Conservation (phyloP, 2,113 vertebrate genomes). For the Cariama cristata region DNA sequence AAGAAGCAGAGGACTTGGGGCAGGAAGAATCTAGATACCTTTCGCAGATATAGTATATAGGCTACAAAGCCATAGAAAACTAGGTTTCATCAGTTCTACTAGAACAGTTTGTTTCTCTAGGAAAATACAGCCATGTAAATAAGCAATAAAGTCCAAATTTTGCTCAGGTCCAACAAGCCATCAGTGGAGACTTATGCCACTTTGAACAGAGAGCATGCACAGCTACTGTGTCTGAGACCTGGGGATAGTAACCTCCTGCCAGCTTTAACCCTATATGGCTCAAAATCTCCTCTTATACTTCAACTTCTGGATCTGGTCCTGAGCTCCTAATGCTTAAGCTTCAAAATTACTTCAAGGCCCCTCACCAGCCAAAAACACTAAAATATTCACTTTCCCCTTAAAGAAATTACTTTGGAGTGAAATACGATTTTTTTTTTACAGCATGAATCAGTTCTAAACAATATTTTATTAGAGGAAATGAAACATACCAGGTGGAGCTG, state of each 20-base stretch:
- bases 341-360: not conserved
- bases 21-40: not conserved
- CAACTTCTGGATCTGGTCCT: not conserved
- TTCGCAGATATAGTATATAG: not conserved
- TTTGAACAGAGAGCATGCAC: not conserved
- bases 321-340: not conserved
- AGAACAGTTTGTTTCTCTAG: not conserved
- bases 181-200: not conserved
- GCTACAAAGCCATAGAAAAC: not conserved
- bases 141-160: not conserved
- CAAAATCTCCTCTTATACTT: not conserved
- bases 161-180: not conserved
- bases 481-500: not conserved
- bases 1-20: not conserved
- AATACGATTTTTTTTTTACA: not conserved
- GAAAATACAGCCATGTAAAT: not conserved
- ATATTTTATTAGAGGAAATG: conserved; percentile 30
- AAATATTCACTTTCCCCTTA: not conserved
- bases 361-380: not conserved
- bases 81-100: not conserved
- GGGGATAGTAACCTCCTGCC: not conserved
- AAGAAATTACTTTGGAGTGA: not conserved
- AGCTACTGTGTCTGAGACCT: not conserved
- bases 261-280: not conserved
- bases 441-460: not conserved